phyloP scores from a whole-genome alignment of 2,113 vertebrate genomes.

The Lontra canadensis region DNA sequence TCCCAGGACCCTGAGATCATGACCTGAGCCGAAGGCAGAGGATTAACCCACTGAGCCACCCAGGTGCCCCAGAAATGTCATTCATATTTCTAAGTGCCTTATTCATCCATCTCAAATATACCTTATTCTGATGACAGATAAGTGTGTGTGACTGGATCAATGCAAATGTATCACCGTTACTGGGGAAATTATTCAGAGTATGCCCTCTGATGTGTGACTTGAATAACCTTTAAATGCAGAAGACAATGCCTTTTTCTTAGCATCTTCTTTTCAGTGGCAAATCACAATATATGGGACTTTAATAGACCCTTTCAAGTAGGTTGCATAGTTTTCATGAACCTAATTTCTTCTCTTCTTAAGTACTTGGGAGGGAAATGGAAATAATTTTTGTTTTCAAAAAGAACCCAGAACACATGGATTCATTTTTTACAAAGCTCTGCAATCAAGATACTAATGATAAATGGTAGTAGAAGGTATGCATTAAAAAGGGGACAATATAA shows the following conservation, averaged over 20 bases:
- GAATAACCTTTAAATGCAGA: slow-evolving; percentile 34
- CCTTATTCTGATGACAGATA: slow-evolving; percentile 30
- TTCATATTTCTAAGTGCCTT: slow-evolving; percentile 32
- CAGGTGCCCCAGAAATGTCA: slow-evolving; percentile 67
- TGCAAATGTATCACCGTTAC: neutral
- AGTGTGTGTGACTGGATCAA: neutral
- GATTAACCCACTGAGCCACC: too few relatives aligned
- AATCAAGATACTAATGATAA: neutral
- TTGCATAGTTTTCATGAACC: neutral
- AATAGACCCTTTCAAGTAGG: neutral
- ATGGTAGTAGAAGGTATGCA: neutral
- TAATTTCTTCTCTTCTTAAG: slow-evolving; percentile 9
- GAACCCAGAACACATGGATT: neutral
- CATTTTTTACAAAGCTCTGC: neutral
- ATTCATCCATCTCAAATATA: slow-evolving; percentile 19
- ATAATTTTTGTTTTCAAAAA: slow-evolving; percentile 36
- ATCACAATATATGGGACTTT: neutral
- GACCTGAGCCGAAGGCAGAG: too few relatives aligned
- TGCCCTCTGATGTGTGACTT: neutral
- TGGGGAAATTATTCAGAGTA: slow-evolving; percentile 70
- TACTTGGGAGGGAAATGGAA: neutral
- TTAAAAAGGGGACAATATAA: neutral
- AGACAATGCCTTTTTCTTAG: neutral
- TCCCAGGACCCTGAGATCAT: too few relatives aligned
- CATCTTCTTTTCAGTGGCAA: neutral